Conservation (phyloP, 2,797 vertebrate species). For the Periophthalmus magnuspinnatus region DNA sequence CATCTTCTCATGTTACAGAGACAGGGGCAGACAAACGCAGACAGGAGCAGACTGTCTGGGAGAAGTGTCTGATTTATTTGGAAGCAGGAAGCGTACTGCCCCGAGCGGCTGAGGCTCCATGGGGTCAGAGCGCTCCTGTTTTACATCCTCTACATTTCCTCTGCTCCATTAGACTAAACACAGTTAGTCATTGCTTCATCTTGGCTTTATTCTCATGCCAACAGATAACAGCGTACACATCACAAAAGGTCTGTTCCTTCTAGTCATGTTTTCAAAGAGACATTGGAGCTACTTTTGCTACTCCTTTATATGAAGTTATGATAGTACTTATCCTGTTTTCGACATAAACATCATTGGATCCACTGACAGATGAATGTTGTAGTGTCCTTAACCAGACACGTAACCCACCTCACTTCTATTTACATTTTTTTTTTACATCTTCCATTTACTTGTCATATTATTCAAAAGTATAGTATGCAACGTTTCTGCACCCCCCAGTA, state of each 20-base stretch:
- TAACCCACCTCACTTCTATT: no score
- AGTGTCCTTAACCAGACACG: no score
- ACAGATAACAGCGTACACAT: constrained; percentile 2
- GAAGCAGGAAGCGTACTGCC: constrained; percentile 56
- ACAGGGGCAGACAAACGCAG: no score
- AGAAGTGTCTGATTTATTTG: constrained; percentile 38
- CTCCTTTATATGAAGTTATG: no score
- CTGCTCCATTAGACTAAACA: constrained; percentile 53
- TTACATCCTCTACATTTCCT: constrained; percentile 49
- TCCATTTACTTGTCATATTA: no score
- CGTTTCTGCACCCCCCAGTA: no score
- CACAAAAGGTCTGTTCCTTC: constrained; percentile 15
- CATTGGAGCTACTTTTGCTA: no score
- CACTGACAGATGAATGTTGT: no score
- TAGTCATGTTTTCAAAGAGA: background rate
- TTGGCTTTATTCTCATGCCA: constrained; percentile 15
- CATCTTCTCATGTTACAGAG: constrained; percentile 20
- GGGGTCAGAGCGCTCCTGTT: constrained; percentile 14
- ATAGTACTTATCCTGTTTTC: no score
- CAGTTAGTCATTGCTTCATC: constrained; percentile 13
- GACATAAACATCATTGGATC: no score
- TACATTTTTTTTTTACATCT: no score
- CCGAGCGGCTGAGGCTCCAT: constrained; percentile 35
- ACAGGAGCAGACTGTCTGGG: constrained; percentile 43
- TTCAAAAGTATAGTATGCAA: no score